phyloP scores from a whole-genome alignment of 1,140 invertebrate genomes.

The Solenopsis fugax region DNA sequence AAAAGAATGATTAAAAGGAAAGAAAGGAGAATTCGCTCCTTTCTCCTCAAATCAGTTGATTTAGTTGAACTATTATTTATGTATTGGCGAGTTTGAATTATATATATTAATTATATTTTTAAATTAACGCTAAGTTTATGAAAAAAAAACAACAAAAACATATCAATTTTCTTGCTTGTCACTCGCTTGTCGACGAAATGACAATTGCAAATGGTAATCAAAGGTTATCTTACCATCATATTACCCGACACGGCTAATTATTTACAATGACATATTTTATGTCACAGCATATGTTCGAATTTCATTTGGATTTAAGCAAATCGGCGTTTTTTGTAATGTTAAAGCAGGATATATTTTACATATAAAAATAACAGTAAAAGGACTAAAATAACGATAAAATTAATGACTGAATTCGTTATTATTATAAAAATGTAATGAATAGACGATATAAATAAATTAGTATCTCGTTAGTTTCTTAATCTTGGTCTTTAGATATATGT shows the following conservation, averaged over 20 bases:
- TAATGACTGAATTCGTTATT: too few relatives aligned
- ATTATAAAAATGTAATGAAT: too few relatives aligned
- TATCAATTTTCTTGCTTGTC: conserved; percentile 9
- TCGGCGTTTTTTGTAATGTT: too few relatives aligned
- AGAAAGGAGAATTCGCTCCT: too few relatives aligned
- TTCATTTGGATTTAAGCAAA: not conserved
- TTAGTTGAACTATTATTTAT: not conserved
- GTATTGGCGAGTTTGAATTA: not conserved
- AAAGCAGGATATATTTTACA: too few relatives aligned
- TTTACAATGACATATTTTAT: conserved; percentile 2
- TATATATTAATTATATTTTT: not conserved
- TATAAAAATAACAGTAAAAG: too few relatives aligned
- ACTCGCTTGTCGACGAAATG: not conserved
- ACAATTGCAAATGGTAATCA: not conserved
- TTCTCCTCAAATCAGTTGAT: not conserved
- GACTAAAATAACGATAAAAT: too few relatives aligned
- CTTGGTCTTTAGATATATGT: not conserved
- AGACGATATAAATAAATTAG: too few relatives aligned
- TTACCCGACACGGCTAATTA: not conserved
- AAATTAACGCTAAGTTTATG: not conserved
- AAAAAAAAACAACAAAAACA: not conserved
- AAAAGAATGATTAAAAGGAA: too few relatives aligned
- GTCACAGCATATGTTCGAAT: not conserved
- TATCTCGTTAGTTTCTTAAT: too few relatives aligned
- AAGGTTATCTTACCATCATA: not conserved